Percentiles rank a stretch among this genome's conserved stretches.
Conservation (phyloP, 2,113 vertebrate species). For the Larimichthys polyactis region DNA sequence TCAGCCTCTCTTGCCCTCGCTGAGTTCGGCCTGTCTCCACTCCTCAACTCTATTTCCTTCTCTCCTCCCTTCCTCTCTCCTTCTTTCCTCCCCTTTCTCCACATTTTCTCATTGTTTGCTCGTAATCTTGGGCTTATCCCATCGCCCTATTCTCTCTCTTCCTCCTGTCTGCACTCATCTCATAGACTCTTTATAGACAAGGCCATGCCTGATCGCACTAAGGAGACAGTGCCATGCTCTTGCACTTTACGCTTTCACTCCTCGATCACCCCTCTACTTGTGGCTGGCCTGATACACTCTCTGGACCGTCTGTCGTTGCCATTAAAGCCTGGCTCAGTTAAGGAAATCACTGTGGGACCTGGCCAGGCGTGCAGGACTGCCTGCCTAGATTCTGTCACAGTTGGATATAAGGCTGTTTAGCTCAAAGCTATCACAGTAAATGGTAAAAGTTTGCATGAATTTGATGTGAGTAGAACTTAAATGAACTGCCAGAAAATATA, state of each 20-base stretch:
- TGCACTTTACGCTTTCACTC: constrained; percentile 39
- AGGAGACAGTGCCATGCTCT: constrained; percentile 56
- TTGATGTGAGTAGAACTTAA: neutral
- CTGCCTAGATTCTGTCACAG: constrained; percentile 30
- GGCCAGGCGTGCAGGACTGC: constrained; percentile 13
- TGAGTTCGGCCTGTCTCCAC: constrained; percentile 20
- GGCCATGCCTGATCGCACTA: constrained; percentile 32
- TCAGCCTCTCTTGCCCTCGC: constrained; percentile 51
- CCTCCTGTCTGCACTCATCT: constrained; percentile 27
- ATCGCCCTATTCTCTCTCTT: constrained; percentile 17
- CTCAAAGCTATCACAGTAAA: constrained; percentile 27
- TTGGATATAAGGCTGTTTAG: constrained; percentile 34
- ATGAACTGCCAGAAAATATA: neutral
- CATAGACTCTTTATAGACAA: constrained; percentile 28
- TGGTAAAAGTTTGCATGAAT: neutral
- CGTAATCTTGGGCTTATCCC: constrained; percentile 50
- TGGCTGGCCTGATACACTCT: constrained; percentile 51
- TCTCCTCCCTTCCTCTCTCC: constrained; percentile 2
- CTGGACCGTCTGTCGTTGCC: constrained; percentile 60
- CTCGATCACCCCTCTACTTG: constrained; percentile 30
- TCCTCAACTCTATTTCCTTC: neutral
- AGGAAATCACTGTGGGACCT: constrained; percentile 57
- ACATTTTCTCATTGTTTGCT: constrained; percentile 33
- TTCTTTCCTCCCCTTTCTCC: neutral
- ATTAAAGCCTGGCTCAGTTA: constrained; percentile 60